phyloP scores from a whole-genome alignment of 2,888 invertebrate species.

The Eumerus sabulonum region DNA sequence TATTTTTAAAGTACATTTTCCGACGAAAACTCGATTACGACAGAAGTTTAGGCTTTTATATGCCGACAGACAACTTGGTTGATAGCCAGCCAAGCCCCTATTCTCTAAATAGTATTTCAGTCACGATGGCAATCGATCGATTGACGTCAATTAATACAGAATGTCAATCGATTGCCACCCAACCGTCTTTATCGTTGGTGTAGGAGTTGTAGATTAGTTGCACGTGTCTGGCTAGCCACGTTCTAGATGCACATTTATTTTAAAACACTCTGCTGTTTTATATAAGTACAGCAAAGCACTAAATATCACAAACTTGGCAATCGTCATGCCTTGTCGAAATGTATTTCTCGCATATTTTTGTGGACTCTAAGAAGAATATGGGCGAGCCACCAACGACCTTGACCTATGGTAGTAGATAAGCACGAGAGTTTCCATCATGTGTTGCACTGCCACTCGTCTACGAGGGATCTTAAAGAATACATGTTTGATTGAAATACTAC shows the following conservation, averaged over 20 bases:
- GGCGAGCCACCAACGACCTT: too few species aligned
- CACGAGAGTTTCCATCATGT: too few species aligned
- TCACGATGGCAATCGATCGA: not conserved
- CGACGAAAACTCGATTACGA: constrained; percentile 17
- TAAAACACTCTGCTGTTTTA: constrained; percentile 30
- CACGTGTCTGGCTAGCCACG: constrained; percentile 42
- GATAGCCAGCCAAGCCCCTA: constrained; percentile 65
- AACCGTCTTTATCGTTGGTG: not conserved
- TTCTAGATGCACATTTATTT: constrained; percentile 37
- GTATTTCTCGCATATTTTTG: too few species aligned
- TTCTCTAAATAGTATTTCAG: constrained; percentile 48
- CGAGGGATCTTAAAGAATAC: too few species aligned
- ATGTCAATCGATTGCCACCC: constrained; percentile 9
- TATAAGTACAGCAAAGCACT: constrained; percentile 30
- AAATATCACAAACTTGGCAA: constrained; percentile 50
- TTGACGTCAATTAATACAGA: constrained; percentile 38
- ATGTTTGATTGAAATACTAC: too few species aligned
- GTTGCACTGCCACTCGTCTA: too few species aligned
- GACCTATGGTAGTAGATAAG: too few species aligned
- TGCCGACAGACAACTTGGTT: constrained; percentile 55
- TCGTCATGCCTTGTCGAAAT: not conserved
- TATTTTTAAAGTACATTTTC: constrained; percentile 48
- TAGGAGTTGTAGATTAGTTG: constrained; percentile 7
- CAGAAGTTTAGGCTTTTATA: constrained; percentile 49
- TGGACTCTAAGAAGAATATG: too few species aligned